These are phyloP conservation scores for Sycobia sp. DNA, from an alignment of 1,140 invertebrate species.

Conservation along the genomic window DNA sequence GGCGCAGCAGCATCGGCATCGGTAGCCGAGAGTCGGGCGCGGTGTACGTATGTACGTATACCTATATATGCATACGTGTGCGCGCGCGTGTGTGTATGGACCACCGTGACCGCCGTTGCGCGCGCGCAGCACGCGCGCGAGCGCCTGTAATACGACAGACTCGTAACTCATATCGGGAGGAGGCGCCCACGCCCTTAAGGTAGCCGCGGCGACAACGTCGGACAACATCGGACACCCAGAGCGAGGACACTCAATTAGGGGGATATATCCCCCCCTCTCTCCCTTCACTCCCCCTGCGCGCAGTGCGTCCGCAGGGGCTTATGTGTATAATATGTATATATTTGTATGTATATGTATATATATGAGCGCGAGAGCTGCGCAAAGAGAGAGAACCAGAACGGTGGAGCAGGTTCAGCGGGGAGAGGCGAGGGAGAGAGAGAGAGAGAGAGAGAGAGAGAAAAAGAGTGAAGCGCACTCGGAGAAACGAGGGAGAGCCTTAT, in stretches of 20 bases:
- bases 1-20: too few relatives aligned
- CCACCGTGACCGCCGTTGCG: slow-evolving; percentile 55
- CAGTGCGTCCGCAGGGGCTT: background rate
- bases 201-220: slow-evolving; percentile 58
- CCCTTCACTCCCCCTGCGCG: slow-evolving; percentile 3
- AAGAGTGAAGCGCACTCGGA: slow-evolving; percentile 20
- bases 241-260: slow-evolving; percentile 62
- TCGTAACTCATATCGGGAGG: slow-evolving; percentile 60
- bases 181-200: slow-evolving; percentile 57
- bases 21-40: too few relatives aligned
- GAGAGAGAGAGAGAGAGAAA: slow-evolving; percentile 23
- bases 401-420: slow-evolving; percentile 27
- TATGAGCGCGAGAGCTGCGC: background rate
- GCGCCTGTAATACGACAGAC: slow-evolving; percentile 59
- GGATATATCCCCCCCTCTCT: background rate
- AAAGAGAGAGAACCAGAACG: slow-evolving; percentile 37
- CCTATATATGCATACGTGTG: too few relatives aligned
- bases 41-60: background rate
- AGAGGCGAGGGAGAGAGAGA: too few relatives aligned
- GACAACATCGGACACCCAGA: slow-evolving; percentile 60
- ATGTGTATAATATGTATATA: too few relatives aligned
- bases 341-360: too few relatives aligned
- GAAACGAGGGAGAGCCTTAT: slow-evolving; percentile 15
- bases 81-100: too few relatives aligned
- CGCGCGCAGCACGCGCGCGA: too few relatives aligned